A percentile compares a stretch with the other conserved stretches of the same genome.
Evolutionary conservation across 2,797 vertebrate species (phyloP).

Genomic region (Petrocephalus sullivani): DNA sequence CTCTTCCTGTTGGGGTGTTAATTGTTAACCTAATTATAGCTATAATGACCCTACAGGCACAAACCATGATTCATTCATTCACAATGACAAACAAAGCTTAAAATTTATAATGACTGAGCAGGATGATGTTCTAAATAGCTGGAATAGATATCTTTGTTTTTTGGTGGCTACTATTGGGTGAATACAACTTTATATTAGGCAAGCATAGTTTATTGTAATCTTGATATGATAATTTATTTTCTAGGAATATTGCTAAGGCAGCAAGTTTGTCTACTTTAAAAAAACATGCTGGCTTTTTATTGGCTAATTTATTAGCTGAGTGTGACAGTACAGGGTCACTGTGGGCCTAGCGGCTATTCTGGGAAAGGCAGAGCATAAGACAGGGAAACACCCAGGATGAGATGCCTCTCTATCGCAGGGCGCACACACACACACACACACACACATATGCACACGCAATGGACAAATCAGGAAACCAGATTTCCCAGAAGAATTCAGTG

Average conservation of each 20-base stretch:
- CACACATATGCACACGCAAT: neutral
- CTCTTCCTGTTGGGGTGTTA: neutral
- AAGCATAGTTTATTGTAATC: neutral
- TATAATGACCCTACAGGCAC: neutral
- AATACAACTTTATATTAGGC: neutral
- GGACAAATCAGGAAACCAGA: neutral
- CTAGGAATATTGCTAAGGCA: neutral
- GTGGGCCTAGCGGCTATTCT: neutral
- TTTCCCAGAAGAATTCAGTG: neutral
- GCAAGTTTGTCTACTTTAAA: neutral
- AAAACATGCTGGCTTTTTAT: neutral
- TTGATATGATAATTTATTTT: neutral
- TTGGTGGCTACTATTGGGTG: neutral
- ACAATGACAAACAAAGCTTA: neutral
- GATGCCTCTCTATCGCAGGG: neutral
- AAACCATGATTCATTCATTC: neutral
- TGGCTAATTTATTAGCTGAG: neutral
- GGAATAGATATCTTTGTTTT: neutral
- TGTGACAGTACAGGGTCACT: constrained; percentile 4
- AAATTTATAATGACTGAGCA: neutral
- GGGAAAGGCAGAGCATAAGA: neutral
- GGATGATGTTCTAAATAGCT: neutral
- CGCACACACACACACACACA: neutral
- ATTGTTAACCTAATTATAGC: constrained; percentile 1
- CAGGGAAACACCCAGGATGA: neutral